phyloP scores from a whole-genome alignment of 2,797 vertebrate genomes.

The Ptychobarbus kaznakovi region DNA sequence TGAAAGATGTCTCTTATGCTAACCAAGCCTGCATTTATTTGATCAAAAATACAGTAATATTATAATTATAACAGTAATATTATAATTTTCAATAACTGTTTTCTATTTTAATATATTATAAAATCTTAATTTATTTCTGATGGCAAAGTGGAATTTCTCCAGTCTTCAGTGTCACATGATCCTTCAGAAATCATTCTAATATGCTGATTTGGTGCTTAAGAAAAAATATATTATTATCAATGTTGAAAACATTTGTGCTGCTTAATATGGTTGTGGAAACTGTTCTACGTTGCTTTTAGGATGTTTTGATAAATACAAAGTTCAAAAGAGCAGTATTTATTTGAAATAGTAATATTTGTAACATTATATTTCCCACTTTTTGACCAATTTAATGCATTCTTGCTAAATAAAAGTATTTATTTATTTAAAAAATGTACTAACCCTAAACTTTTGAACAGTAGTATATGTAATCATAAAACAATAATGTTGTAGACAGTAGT shows the following conservation, averaged over 20 bases:
- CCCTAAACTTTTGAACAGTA: background rate
- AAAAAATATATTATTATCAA: background rate
- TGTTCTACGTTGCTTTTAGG: background rate
- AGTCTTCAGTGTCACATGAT: background rate
- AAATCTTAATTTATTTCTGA: background rate
- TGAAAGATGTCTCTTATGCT: background rate
- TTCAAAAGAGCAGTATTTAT: background rate
- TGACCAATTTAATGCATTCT: background rate
- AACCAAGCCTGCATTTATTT: background rate
- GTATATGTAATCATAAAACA: constrained; percentile 1
- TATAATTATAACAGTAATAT: background rate
- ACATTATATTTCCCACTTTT: background rate
- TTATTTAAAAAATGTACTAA: background rate
- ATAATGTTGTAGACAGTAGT: background rate
- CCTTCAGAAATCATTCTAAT: background rate
- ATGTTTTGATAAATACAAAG: background rate
- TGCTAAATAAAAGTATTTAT: background rate
- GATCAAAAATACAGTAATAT: background rate
- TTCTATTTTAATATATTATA: background rate
- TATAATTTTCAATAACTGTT: background rate
- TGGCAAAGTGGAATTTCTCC: background rate
- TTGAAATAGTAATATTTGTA: background rate
- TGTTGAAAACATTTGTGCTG: background rate
- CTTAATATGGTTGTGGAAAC: background rate
- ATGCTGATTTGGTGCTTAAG: background rate